phyloP scores from a whole-genome alignment of 2,888 invertebrate genomes.

The Megastigmus dorsalis region DNA sequence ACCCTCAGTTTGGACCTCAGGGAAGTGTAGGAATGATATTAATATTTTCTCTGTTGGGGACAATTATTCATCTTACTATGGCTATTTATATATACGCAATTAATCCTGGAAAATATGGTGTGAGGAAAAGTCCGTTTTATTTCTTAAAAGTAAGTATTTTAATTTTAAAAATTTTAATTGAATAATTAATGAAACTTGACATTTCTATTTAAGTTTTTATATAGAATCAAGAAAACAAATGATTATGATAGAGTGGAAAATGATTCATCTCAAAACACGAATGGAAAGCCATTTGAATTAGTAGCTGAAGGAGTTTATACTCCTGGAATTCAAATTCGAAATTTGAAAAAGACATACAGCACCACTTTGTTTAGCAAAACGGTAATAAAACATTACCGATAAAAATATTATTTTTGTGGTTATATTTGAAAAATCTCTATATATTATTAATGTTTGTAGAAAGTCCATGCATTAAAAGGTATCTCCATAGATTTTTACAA shows the following conservation, averaged over 20 bases:
- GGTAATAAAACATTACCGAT: slow-evolving; percentile 47
- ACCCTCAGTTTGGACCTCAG: slow-evolving; percentile 57
- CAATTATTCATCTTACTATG: slow-evolving; percentile 81
- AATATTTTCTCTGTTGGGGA: slow-evolving; percentile 82
- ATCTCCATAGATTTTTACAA: slow-evolving; percentile 79
- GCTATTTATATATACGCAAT: slow-evolving; percentile 91
- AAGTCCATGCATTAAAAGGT: slow-evolving; percentile 58
- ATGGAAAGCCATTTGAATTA: slow-evolving; percentile 67
- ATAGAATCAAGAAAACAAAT: too few relatives aligned
- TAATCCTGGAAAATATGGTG: slow-evolving; percentile 88
- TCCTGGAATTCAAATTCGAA: slow-evolving; percentile 76
- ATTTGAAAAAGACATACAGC: slow-evolving; percentile 71
- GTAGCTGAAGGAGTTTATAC: slow-evolving; percentile 62
- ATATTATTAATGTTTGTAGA: slow-evolving; percentile 19
- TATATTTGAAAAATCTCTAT: not conserved
- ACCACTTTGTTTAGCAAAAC: slow-evolving; percentile 61
- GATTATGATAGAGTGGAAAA: too few relatives aligned
- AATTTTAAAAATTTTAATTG: too few relatives aligned
- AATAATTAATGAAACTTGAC: too few relatives aligned
- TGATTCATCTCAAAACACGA: too few relatives aligned
- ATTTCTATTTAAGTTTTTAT: too few relatives aligned
- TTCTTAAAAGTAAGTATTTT: slow-evolving; percentile 61
- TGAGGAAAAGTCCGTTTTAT: slow-evolving; percentile 88
- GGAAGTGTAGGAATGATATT: slow-evolving; percentile 80
- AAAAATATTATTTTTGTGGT: not conserved